Base-by-base conservation (phyloP, 2,797 vertebrate species). In the Galagoides demidoff region DNA sequence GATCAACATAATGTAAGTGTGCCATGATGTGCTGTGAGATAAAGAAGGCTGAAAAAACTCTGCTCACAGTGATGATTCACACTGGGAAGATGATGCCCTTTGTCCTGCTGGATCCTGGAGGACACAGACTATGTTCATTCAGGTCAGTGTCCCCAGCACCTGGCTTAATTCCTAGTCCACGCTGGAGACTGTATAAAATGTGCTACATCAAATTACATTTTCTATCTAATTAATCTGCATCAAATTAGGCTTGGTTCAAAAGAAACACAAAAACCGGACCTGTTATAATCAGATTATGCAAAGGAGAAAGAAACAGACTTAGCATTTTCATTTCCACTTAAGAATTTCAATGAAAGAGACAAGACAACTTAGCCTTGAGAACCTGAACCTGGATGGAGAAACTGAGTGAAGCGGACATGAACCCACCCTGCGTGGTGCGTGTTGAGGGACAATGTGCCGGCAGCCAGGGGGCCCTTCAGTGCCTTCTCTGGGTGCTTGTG, bases 401-500 rank as follows among this genome's bases (percentile, higher is more conserved):
- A 0, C 23, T 0, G 23, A 6, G 9, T 19, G 8, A 0, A 22
- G 37, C 2, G 0, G 17, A 5, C 0, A 1, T 0, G 17, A 34
- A n/a, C 11, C 0, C 0, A 43, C 22, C 22, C n/a, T 34, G 37
- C 2, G 57, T 43, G 1, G 64, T 29, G 7, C 7, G 19, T 0
- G n/a, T 43, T 3, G 14, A 59, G 31, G 23, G 23, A 20, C 1
- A 0, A 1, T 3, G 7, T 7, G 39, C 19, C 25, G 2, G 76
- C 25, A 1, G 2, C 0, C 0, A 43, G 23, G 43, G 37, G 25
- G 20, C 5, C 20, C 11, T 17, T 0, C 1, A 11, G 16, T 12
- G 0, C 16, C 4, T 11, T 7, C 76, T 19, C 63, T 25, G 63
- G 34, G 2, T 1, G 2, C 45, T 25, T 23, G 0, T 1, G 70